Evolutionary conservation across 2,888 invertebrate genomes (phyloP), one percentile per base, ranked within the genome.

Genomic region (Drosophila crucigera): DNA sequence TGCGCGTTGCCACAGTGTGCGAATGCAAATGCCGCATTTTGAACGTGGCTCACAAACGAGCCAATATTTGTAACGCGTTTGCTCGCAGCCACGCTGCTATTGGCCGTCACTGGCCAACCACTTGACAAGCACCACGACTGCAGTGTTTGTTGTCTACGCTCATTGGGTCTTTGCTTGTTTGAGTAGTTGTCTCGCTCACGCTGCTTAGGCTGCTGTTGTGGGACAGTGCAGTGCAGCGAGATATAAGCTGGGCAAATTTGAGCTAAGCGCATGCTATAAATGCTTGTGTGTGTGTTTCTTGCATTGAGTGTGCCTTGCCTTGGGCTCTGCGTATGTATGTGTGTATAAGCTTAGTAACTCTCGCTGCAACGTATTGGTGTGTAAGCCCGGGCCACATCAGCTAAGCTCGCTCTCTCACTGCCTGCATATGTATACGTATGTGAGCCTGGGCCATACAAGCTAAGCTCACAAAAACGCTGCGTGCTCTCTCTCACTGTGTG

Each of bases 21-120:
- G 54, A 30, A 31, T 33, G 47, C 47, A 47, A 47, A 47, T 47
- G 47, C 47, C 47, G 25, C 25, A 16, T 47, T 47, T 47, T 25
- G 14, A 25, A 25, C 7, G 25, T 47, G 16, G 16, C 16, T 47
- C 28, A 16, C 16, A 47, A 47, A 25, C 47, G 47, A 47, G 25
- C 47, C 47, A 47, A 47, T 47, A 47, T 47, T 47, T 47, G 47
- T 47, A 9, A 16, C 47, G 25, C 25, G 9, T 25, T 47, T 47
- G 47, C 16, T 25, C 16, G 25, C 25, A 47, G 47, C 25, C 25
- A 2, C 25, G 9, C 47, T 25, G 16, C 47, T 25, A 47, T 47
- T 47, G 47, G 47, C 16, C 16, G 47, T 47, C 16, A 4, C 25
- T 16, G 25, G 28, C 16, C 25, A 47, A 47, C 47, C 47, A 47